Conservation (phyloP, 2,113 vertebrate genomes). For the Pachycephala philippinensis region DNA sequence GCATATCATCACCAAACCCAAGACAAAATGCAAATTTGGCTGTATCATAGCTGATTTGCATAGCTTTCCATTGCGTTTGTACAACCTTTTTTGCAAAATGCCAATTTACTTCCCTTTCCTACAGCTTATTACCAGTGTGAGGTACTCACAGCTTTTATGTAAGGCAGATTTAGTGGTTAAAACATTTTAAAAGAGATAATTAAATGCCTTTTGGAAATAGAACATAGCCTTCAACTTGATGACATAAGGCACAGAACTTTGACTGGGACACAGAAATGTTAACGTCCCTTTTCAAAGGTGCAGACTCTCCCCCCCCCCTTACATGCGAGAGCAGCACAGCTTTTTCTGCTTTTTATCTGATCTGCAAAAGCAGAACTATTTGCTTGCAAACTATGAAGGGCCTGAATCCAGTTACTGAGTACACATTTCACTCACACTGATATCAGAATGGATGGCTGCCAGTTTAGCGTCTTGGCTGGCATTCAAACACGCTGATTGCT, state of each 20-base stretch:
- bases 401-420: slow-evolving; percentile 72
- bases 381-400: slow-evolving; percentile 72
- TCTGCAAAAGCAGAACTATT: slow-evolving; percentile 68
- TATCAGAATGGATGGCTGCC: slow-evolving; percentile 73
- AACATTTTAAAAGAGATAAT: slow-evolving; percentile 50
- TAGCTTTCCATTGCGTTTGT: slow-evolving; percentile 42
- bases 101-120: slow-evolving; percentile 66
- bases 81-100: slow-evolving; percentile 57
- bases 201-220: slow-evolving; percentile 21
- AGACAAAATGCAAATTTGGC: slow-evolving; percentile 61
- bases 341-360: slow-evolving; percentile 41
- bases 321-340: background rate
- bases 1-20: slow-evolving; percentile 52
- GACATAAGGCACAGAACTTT: background rate
- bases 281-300: background rate
- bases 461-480: slow-evolving; percentile 69
- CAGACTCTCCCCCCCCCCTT: background rate
- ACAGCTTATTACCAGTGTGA: slow-evolving; percentile 56
- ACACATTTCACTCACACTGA: slow-evolving; percentile 71
- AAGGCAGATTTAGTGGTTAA: slow-evolving; percentile 57
- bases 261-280: background rate
- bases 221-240: background rate
- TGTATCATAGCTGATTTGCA: slow-evolving; percentile 59
- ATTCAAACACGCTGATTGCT: slow-evolving; percentile 68
- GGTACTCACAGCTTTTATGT: slow-evolving; percentile 60